Conservation (phyloP, 2,888 invertebrate species). For the Mycalesis mineus region DNA sequence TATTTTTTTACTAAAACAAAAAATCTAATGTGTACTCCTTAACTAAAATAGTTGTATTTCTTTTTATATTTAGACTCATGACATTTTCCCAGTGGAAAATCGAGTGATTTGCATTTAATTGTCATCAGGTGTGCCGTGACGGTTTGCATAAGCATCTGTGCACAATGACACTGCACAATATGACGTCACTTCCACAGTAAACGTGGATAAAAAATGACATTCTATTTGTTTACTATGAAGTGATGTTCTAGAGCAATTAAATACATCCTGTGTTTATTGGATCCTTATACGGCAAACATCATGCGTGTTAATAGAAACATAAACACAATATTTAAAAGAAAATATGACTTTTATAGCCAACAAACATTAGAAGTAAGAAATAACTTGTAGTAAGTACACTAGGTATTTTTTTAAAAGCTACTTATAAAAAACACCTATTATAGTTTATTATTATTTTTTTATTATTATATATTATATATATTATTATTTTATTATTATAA, state of each 20-base stretch:
- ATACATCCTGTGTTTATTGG: not conserved
- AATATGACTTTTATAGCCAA: too few relatives aligned
- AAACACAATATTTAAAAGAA: too few relatives aligned
- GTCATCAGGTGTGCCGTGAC: conserved; percentile 36
- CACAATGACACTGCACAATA: conserved; percentile 27
- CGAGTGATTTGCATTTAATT: conserved; percentile 41
- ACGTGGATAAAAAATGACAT: conserved; percentile 38
- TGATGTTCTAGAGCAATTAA: conserved; percentile 3
- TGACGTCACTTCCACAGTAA: conserved; percentile 36
- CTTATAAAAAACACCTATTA: too few relatives aligned
- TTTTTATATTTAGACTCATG: conserved; percentile 23
- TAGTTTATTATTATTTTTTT: too few relatives aligned
- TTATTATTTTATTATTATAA: too few relatives aligned
- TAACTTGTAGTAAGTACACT: too few relatives aligned
- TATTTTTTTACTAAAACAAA: not conserved
- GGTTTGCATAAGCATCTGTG: conserved; percentile 33
- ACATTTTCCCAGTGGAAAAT: conserved; percentile 35
- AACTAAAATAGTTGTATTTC: conserved; percentile 3
- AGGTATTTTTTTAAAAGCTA: too few relatives aligned
- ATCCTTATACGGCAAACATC: not conserved
- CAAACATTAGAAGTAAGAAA: too few relatives aligned
- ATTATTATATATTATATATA: too few relatives aligned
- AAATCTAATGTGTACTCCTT: not conserved
- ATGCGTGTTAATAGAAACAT: too few relatives aligned
- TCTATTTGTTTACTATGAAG: conserved; percentile 3